A percentile compares a stretch with the other conserved stretches of the same genome.
Conservation (phyloP, 2,888 invertebrate species). For the Euproctis similis region DNA sequence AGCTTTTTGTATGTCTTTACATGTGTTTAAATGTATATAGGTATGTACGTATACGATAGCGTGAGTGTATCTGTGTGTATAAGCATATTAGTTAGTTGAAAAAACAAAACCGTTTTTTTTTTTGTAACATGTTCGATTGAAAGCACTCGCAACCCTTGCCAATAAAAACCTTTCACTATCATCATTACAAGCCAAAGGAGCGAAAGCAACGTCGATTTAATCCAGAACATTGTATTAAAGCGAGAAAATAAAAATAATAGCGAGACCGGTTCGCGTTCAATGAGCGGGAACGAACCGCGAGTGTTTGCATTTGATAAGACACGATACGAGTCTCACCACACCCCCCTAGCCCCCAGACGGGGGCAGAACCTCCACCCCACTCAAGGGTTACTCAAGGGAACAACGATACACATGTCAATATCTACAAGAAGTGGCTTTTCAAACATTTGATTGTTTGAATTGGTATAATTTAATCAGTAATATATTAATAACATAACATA, state of each 20-base stretch:
- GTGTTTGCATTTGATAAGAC: constrained; percentile 72
- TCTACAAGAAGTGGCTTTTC: constrained; percentile 11
- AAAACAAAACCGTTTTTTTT: no score
- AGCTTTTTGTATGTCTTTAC: no score
- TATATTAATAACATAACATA: no score
- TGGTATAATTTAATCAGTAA: no score
- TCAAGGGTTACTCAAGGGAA: constrained; percentile 34
- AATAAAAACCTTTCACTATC: constrained; percentile 26
- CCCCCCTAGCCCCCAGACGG: constrained; percentile 12
- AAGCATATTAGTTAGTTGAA: no score
- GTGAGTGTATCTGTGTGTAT: no score
- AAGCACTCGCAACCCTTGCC: constrained; percentile 13
- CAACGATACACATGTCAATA: constrained; percentile 22
- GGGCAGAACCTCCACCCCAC: constrained; percentile 12
- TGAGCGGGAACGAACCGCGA: constrained; percentile 63
- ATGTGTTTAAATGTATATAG: no score
- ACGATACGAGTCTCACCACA: constrained; percentile 27
- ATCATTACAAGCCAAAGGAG: constrained; percentile 30
- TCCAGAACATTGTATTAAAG: constrained; percentile 33
- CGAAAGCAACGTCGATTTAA: constrained; percentile 39
- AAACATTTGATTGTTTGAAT: no score
- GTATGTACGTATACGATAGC: no score
- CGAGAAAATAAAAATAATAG: constrained; percentile 65
- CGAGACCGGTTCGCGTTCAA: constrained; percentile 48
- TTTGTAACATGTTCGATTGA: constrained; percentile 14